A percentile compares a stretch with the other conserved stretches of the same genome.
Conservation (phyloP, 2,113 vertebrate species). For the Nansenia antarctica region DNA sequence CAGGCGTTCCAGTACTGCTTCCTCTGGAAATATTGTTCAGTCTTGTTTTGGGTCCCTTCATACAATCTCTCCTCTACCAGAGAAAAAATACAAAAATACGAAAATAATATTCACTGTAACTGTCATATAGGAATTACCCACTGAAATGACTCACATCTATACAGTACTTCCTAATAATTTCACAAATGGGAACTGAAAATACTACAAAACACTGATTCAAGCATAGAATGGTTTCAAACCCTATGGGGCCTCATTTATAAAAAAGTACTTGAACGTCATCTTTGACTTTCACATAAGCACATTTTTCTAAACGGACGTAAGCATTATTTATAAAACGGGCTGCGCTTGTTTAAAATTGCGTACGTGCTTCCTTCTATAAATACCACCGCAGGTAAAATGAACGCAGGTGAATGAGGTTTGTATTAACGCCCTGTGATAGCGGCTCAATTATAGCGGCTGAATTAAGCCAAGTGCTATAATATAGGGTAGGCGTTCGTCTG, state of each 20-base stretch:
- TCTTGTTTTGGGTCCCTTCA: not conserved
- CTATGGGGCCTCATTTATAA: not conserved
- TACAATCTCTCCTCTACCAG: not conserved
- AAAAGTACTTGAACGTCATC: not conserved
- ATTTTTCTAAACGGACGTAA: too few relatives aligned
- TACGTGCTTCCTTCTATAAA: too few relatives aligned
- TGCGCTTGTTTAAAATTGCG: too few relatives aligned
- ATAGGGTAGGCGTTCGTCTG: too few relatives aligned
- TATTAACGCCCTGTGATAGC: too few relatives aligned
- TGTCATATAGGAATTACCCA: constrained; percentile 12
- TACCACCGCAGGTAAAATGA: too few relatives aligned
- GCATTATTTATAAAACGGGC: too few relatives aligned
- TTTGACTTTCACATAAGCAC: not conserved
- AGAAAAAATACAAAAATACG: constrained; percentile 3
- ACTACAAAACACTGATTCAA: not conserved
- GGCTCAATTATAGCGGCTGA: too few relatives aligned
- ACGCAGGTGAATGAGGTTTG: too few relatives aligned
- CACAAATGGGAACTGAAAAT: not conserved
- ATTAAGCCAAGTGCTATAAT: too few relatives aligned
- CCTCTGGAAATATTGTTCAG: constrained; percentile 16
- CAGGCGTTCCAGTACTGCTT: constrained; percentile 44
- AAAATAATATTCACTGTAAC: constrained; percentile 5
- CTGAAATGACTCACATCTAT: not conserved
- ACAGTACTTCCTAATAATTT: constrained; percentile 1
- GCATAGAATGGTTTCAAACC: not conserved